These are phyloP conservation scores for Stegana nigrithorax DNA, from an alignment of 2,888 invertebrate genomes.

Conservation along the genomic window DNA sequence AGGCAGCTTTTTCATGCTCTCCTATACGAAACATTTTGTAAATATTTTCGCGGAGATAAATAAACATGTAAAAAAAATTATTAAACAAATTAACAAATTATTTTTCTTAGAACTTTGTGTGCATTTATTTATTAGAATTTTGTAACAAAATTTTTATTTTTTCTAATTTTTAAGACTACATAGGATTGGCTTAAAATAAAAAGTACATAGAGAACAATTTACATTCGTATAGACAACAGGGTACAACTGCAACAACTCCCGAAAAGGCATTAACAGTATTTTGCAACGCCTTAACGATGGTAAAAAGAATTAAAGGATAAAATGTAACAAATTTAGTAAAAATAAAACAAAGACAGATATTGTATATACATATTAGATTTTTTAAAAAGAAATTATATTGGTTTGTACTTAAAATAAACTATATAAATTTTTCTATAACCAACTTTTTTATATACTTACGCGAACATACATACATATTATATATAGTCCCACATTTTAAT, in stretches of 20 bases:
- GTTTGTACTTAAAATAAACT: slow-evolving; percentile 8
- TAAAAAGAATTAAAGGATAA: neutral
- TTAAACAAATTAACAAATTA: neutral
- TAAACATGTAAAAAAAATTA: neutral
- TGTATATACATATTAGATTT: neutral
- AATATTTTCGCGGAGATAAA: slow-evolving; percentile 7
- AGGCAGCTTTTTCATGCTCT: neutral
- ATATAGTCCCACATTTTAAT: too few species aligned
- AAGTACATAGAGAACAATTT: too few species aligned
- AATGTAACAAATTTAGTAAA: neutral
- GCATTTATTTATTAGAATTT: slow-evolving; percentile 9
- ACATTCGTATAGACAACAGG: too few species aligned
- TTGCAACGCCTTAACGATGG: neutral
- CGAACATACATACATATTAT: too few species aligned
- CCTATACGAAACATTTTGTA: slow-evolving; percentile 3
- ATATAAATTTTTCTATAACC: neutral
- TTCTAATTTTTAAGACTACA: neutral
- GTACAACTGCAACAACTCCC: neutral
- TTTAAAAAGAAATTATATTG: neutral
- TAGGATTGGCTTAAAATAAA: slow-evolving; percentile 4
- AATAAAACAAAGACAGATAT: neutral
- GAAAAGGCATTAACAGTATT: neutral
- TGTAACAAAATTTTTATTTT: neutral
- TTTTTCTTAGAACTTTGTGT: neutral
- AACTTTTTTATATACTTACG: neutral